Base-by-base conservation (phyloP, 1,140 invertebrate species). In the Metaphire vulgaris region DNA sequence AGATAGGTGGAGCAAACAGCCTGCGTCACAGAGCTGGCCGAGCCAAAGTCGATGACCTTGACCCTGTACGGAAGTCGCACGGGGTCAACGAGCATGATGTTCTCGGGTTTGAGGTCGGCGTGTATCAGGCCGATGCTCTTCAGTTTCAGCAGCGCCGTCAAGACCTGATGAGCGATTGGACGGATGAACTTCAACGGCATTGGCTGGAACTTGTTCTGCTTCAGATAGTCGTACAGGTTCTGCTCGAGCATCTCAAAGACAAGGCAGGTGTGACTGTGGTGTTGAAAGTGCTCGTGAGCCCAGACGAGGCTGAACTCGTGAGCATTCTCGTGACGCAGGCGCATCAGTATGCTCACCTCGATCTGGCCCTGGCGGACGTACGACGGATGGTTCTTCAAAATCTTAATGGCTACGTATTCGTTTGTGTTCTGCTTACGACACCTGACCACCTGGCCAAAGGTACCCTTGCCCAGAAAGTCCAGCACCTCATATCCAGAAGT, bases 191-290 rank as follows among this genome's bases (percentile, higher is more conserved):
- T 98, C 69, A 99, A 89, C 68, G 97, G 97, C 81, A 99, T 88
- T 77, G 97, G 96, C 84, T 93, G 95, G 87, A 99, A 99, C 89
- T 99, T 99, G 87, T 99, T 99, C 87, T 99, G 96, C 87, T 99
- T 99, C 74, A 99, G 90, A 87, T 99, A 99, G 89, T 99, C 98
- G 88, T 99, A 99, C 75, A 99, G 89, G 88, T 99, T 99, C 88
- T 99, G 97, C 85, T 99, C 97, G 79, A 99, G 90, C 96, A 99
- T 99, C 88, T 99, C 97, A 87, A 99, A 99, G 81, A 99, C 98
- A 85, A 99, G 89, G 88, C 97, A 99, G 32, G 97, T 99, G 88
- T 99, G 97, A 84, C 96, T 98, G 86, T 98, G 98, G 88, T 99
- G 97, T 87, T 98, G 95, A 87, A 99, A 99, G 88, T 97, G 99